A percentile compares a stretch with the other conserved stretches of the same genome.
These are phyloP conservation scores for Caenorhabditis brenneri DNA, from an alignment of 1,140 invertebrate genomes.

Conservation along the genomic window DNA sequence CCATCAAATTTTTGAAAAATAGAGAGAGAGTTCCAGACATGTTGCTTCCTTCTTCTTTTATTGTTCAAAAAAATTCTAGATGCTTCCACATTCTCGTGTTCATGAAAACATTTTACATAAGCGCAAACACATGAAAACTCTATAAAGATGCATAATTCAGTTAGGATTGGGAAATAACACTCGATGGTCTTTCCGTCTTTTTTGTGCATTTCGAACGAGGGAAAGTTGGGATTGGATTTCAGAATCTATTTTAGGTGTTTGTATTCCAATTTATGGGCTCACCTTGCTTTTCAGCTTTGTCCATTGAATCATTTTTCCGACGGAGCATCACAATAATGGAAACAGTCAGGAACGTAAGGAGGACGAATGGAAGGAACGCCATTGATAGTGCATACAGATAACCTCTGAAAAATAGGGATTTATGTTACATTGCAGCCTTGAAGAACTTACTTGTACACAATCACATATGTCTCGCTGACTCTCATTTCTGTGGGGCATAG, in stretches of 20 bases:
- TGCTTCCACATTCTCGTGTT: neutral
- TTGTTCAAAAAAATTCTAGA: neutral
- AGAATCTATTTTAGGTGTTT: neutral
- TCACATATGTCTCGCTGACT: slow-evolving; percentile 58
- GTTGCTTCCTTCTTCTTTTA: neutral
- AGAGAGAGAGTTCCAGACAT: neutral
- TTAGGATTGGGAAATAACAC: slow-evolving; percentile 19
- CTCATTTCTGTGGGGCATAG: slow-evolving; percentile 62
- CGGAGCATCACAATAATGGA: slow-evolving; percentile 51
- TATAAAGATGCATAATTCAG: slow-evolving; percentile 34
- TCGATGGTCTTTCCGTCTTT: neutral
- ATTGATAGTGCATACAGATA: slow-evolving; percentile 59
- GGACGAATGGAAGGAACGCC: slow-evolving; percentile 60
- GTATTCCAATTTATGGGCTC: neutral
- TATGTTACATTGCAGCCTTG: neutral
- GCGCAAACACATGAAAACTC: slow-evolving; percentile 7
- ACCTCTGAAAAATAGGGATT: slow-evolving; percentile 52
- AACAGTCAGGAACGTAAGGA: slow-evolving; percentile 55
- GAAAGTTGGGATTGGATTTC: neutral
- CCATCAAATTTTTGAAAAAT: no score
- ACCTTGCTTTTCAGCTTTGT: slow-evolving; percentile 44
- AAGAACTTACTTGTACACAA: slow-evolving; percentile 59
- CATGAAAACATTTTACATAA: slow-evolving; percentile 19
- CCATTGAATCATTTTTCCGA: slow-evolving; percentile 13
- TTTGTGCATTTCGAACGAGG: neutral